Base-by-base conservation (phyloP, 2,888 invertebrate species). In the Eristalinus aeneus region DNA sequence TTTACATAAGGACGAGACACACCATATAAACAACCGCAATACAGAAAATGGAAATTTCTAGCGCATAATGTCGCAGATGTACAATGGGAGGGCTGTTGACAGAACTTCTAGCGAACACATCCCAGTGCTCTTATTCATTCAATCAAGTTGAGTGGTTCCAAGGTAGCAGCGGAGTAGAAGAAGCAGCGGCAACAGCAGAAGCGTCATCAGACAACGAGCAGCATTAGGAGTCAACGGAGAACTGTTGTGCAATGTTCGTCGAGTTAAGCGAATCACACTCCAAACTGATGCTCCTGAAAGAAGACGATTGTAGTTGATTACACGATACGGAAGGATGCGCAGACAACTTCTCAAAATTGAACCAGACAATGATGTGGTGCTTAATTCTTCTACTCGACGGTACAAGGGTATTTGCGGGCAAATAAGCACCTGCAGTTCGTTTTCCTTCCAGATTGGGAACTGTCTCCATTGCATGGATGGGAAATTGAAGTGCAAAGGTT, bases 111-210 rank as follows among this genome's bases (percentile, higher is more conserved):
- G 86, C 82, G 74, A 86, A 56, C 86, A 86, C 86, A 86, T 82
- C 69, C 8, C 82, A 69, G 77, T 77, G 65, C 74, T 74, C 77
- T 78, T 74, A 77, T 82, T 82, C 81, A 77, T 86, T 86, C 86
- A 86, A 86, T 86, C 82, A 86, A 86, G 68, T 78, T 86, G 86
- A 86, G 86, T 86, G 86, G 86, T 82, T 86, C 72, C 76, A 73
- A 76, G 85, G 81, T 81, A 76, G 72, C 72, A 76, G 61, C 46
- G 32, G 65, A n/a, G n/a, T n/a, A n/a, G n/a, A n/a, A n/a, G n/a
- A n/a, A n/a, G n/a, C 56, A 22, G 46, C n/a, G 20, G 56, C 56
- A 56, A 6, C 8, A 16, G 22, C 54, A 54, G 1, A 22, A 22
- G 54, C 20, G 6, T 9, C 20, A 20, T 20, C 22, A 20, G 56